Evolutionary conservation across 2,888 invertebrate genomes (phyloP).

Genomic region (Augiades crinisus): DNA sequence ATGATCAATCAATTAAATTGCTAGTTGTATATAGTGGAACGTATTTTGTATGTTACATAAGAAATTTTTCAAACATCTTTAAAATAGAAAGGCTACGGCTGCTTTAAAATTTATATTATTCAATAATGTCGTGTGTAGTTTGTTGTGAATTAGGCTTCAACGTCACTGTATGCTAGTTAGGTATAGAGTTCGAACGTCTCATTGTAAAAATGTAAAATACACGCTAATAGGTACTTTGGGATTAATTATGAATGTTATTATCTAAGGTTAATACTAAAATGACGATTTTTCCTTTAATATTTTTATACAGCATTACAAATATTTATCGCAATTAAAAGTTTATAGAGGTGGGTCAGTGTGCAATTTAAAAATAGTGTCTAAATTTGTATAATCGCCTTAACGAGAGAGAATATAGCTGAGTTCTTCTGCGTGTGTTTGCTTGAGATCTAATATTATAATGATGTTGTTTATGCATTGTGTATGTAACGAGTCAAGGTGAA

Average conservation of each 20-base stretch:
- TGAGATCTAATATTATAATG: constrained; percentile 55
- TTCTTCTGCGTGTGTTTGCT: constrained; percentile 70
- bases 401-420: constrained; percentile 78
- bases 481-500: constrained; percentile 44
- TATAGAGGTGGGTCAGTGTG: constrained; percentile 80
- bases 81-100: constrained; percentile 71
- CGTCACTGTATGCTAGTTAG: constrained; percentile 74
- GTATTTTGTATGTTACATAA: constrained; percentile 78
- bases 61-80: constrained; percentile 74
- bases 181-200: constrained; percentile 69
- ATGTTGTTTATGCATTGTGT: constrained; percentile 49
- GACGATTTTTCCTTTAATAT: constrained; percentile 80
- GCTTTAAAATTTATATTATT: constrained; percentile 69
- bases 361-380: constrained; percentile 76
- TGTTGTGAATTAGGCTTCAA: constrained; percentile 76
- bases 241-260: constrained; percentile 71
- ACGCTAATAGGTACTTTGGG: constrained; percentile 68
- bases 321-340: constrained; percentile 80
- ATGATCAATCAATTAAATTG: constrained; percentile 42
- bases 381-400: constrained; percentile 78
- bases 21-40: constrained; percentile 77
- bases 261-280: constrained; percentile 69
- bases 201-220: constrained; percentile 80
- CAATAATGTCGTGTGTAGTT: constrained; percentile 75
- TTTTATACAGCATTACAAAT: constrained; percentile 80